phyloP scores from a whole-genome alignment of 2,888 invertebrate species.

The Mythimna albipuncta region DNA sequence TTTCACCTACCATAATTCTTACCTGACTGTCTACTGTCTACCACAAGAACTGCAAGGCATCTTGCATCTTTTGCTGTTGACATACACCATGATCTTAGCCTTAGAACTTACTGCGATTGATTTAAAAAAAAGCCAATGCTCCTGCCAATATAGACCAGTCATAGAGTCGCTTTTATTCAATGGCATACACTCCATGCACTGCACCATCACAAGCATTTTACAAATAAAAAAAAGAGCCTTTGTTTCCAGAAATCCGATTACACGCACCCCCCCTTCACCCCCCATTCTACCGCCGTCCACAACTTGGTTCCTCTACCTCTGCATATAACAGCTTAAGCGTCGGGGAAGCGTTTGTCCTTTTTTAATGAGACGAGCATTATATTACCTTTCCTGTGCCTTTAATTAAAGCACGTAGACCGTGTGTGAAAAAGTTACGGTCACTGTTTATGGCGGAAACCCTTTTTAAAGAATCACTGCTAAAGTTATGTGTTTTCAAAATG shows the following conservation, averaged over 20 bases:
- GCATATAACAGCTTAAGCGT: conserved; percentile 44
- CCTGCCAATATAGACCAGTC: neutral
- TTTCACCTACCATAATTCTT: too few relatives aligned
- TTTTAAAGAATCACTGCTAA: conserved; percentile 13
- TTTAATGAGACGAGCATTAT: conserved; percentile 53
- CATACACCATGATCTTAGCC: too few relatives aligned
- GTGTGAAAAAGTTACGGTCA: conserved; percentile 22
- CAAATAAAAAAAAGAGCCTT: conserved; percentile 26
- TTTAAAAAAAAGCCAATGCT: too few relatives aligned
- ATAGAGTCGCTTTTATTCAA: neutral
- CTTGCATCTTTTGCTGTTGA: too few relatives aligned
- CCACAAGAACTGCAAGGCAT: too few relatives aligned
- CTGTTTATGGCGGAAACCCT: conserved; percentile 7
- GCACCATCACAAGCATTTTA: conserved; percentile 5
- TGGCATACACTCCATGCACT: neutral
- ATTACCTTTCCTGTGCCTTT: conserved; percentile 48
- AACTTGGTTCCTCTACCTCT: neutral
- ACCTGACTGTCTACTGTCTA: too few relatives aligned
- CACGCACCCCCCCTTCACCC: conserved; percentile 22
- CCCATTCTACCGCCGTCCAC: neutral
- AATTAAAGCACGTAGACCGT: conserved; percentile 43
- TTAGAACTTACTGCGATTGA: too few relatives aligned
- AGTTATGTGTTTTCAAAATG: neutral
- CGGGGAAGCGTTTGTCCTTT: conserved; percentile 40
- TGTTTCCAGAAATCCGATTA: conserved; percentile 53